phyloP scores from a whole-genome alignment of 2,113 vertebrate genomes.

The Nesogale talazaci region DNA sequence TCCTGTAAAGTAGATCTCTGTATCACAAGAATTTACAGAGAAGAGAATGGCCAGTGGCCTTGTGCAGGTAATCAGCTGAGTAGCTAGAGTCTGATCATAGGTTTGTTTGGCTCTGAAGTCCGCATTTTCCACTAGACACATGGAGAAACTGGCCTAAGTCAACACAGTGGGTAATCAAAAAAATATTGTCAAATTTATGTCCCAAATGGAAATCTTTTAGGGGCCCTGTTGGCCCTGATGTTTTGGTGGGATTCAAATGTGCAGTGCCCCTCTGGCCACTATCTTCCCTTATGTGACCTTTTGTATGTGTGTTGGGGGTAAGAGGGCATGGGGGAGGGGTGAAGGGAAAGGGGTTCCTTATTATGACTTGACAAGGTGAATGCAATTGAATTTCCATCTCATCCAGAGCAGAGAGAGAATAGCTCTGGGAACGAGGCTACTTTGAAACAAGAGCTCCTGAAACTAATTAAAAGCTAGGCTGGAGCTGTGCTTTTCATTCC shows the following conservation, averaged over 20 bases:
- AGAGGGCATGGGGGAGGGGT: background rate
- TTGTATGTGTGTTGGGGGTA: background rate
- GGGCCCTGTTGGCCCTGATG: background rate
- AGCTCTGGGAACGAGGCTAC: constrained; percentile 65
- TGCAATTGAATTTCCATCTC: constrained; percentile 66
- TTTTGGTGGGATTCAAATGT: constrained; percentile 22
- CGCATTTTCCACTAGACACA: background rate
- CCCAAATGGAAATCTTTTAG: background rate
- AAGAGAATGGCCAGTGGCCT: background rate
- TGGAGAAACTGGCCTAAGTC: background rate
- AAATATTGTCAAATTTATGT: background rate
- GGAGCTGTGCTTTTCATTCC: constrained; percentile 61
- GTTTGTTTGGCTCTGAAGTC: constrained; percentile 55
- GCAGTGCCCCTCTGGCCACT: background rate
- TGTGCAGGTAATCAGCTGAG: background rate
- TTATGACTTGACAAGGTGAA: constrained; percentile 54
- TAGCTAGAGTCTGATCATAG: background rate
- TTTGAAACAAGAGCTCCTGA: constrained; percentile 70
- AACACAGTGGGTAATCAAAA: background rate
- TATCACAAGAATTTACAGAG: background rate
- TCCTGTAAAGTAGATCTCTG: background rate
- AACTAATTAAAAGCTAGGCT: constrained; percentile 76
- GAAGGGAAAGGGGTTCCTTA: constrained; percentile 26
- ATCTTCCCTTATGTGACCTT: constrained; percentile 39
- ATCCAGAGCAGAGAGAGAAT: constrained; percentile 66